Evolutionary conservation across 2,797 vertebrate genomes (phyloP).

Genomic region (Halcyon badia): DNA sequence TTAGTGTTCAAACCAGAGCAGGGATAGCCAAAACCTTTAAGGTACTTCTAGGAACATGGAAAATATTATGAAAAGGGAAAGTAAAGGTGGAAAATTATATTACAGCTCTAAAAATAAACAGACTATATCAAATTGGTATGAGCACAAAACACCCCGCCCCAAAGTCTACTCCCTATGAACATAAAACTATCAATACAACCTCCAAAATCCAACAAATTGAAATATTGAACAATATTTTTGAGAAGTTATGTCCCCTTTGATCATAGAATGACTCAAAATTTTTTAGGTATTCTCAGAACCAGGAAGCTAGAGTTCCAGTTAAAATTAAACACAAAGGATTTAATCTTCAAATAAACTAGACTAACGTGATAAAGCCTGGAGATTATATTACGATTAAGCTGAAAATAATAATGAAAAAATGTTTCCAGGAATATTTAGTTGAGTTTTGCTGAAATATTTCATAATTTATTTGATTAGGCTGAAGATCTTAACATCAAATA

Average conservation of each 20-base stretch:
- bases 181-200: background rate
- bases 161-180: background rate
- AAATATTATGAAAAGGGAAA: fast-evolving
- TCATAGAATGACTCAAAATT: background rate
- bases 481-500: background rate
- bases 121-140: background rate
- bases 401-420: background rate
- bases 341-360: background rate
- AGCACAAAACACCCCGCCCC: background rate
- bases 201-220: background rate
- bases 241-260: background rate
- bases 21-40: background rate
- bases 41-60: background rate
- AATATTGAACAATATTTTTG: background rate
- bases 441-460: background rate
- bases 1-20: background rate
- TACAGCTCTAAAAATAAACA: background rate
- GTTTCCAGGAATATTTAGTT: background rate
- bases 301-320: background rate
- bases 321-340: background rate
- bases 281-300: background rate
- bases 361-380: background rate
- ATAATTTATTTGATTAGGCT: background rate
- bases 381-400: background rate
- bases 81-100: background rate